Evolutionary conservation across 2,888 invertebrate genomes (phyloP), one percentile per base, ranked within the genome.

Genomic region (Lepetodrilus schrolli): DNA sequence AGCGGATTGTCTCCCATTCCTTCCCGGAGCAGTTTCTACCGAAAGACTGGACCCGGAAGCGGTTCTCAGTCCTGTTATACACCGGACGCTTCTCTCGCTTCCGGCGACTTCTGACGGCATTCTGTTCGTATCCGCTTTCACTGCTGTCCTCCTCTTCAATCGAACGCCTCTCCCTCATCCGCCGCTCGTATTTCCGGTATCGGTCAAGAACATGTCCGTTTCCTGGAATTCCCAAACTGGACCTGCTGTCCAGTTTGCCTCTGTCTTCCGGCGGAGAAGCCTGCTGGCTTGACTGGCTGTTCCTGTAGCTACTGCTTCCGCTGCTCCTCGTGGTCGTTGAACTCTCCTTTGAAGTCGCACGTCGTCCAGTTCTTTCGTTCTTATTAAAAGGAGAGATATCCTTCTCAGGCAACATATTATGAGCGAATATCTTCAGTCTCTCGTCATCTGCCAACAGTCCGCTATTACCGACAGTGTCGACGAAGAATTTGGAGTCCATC

Each of bases 401-500:
- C 17, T 30, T 58, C 3, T 58, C 58, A 3, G 58, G 58, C 7
- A 58, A 58, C 30, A 58, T 13, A 30, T 58, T 58, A 30, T 58
- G 58, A 30, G 34, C 58, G 17, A 58, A 30, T 23, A 58, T 34
- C 30, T 58, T 58, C 58, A 58, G 17, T 30, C 58, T 10, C 17
- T 58, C 58, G 5, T 58, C 26, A 10, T 72, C 70, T 8, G 77
- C 77, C 26, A 77, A 76, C 30, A 80, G 51, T 23, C 77, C 50
- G 8, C 76, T 68, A 38, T 77, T 77, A 51, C 78, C 80, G 49
- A 76, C 77, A 4, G 51, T 76, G 7, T 75, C 72, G 26, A 80
- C 78, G 17, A 80, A 72, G 72, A 78, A 78, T 58, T 78, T 80
- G 0, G 80, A 77, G 43, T 80, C 78, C 76, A 76, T 76, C 26